Conservation (phyloP, 2,797 vertebrate species). For the Lepus oiostolus region DNA sequence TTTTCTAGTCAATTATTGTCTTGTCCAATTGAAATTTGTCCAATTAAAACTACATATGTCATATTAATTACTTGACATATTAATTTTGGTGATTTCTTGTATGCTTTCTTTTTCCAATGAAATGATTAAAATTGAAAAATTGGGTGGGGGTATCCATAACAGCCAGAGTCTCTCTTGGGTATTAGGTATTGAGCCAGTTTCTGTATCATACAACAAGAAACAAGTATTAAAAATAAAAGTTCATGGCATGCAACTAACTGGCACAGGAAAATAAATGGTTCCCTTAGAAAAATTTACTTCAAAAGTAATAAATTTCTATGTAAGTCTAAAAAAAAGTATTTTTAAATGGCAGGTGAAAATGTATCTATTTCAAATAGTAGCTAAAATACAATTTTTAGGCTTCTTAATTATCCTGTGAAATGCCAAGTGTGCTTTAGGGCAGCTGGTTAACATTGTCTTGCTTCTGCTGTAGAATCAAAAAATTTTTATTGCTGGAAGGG, state of each 20-base stretch:
- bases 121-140: constrained; percentile 79
- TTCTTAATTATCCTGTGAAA: constrained; percentile 84
- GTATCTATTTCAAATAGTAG: constrained; percentile 79
- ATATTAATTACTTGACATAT: constrained; percentile 71
- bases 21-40: constrained; percentile 49
- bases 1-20: constrained; percentile 59
- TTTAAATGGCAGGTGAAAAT: constrained; percentile 83
- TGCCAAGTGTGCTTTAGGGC: constrained; percentile 74
- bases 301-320: constrained; percentile 83
- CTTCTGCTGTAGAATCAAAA: constrained; percentile 63
- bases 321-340: constrained; percentile 81
- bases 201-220: constrained; percentile 36
- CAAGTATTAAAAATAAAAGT: constrained; percentile 58
- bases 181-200: constrained; percentile 16
- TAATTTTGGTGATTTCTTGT: constrained; percentile 82
- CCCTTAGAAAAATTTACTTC: constrained; percentile 46
- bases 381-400: constrained; percentile 53
- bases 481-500: constrained; percentile 22
- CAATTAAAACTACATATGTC: constrained; percentile 32
- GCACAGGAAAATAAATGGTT: constrained; percentile 47
- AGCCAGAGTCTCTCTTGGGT: constrained; percentile 1
- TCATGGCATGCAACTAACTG: not conserved
- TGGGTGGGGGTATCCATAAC: not conserved
- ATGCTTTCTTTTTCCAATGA: constrained; percentile 82
- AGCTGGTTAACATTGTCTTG: constrained; percentile 79